These are phyloP conservation scores for Gymnoscelis rufifasciata DNA, from an alignment of 2,888 invertebrate species.

Conservation along the genomic window DNA sequence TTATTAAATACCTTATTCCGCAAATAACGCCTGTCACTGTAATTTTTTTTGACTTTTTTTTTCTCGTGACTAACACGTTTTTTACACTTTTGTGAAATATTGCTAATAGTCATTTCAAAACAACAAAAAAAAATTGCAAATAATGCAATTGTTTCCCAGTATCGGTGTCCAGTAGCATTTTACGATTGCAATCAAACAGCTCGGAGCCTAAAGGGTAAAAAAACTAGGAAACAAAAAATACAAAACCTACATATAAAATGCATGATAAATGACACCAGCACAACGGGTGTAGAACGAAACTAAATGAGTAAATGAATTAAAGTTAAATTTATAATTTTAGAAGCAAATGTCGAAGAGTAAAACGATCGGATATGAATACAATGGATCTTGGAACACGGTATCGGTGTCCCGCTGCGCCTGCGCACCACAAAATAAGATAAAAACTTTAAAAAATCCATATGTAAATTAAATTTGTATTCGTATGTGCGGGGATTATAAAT, in stretches of 20 bases:
- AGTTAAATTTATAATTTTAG: slow-evolving; percentile 68
- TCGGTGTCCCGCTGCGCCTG: slow-evolving; percentile 64
- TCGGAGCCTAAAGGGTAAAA: neutral
- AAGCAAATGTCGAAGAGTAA: slow-evolving; percentile 66
- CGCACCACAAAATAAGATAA: slow-evolving; percentile 61
- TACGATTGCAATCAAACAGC: too few relatives aligned
- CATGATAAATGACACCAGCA: slow-evolving; percentile 25
- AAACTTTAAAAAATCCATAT: slow-evolving; percentile 67
- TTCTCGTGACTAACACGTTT: too few relatives aligned
- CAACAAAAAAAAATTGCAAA: too few relatives aligned
- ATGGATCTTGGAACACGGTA: slow-evolving; percentile 54
- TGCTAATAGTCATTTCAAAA: too few relatives aligned
- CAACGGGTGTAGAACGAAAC: slow-evolving; percentile 23
- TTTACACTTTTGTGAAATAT: too few relatives aligned
- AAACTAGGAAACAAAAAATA: neutral
- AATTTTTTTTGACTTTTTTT: too few relatives aligned
- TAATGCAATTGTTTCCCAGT: too few relatives aligned
- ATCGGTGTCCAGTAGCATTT: too few relatives aligned
- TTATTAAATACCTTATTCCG: too few relatives aligned
- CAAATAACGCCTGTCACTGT: too few relatives aligned
- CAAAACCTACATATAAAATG: slow-evolving; percentile 21
- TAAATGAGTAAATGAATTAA: slow-evolving; percentile 37
- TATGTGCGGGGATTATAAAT: slow-evolving; percentile 45
- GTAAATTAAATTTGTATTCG: slow-evolving; percentile 70
- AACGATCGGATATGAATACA: slow-evolving; percentile 66